Evolutionary conservation across 2,113 vertebrate genomes (phyloP).

Genomic region (Poeciliopsis turrubarensis): DNA sequence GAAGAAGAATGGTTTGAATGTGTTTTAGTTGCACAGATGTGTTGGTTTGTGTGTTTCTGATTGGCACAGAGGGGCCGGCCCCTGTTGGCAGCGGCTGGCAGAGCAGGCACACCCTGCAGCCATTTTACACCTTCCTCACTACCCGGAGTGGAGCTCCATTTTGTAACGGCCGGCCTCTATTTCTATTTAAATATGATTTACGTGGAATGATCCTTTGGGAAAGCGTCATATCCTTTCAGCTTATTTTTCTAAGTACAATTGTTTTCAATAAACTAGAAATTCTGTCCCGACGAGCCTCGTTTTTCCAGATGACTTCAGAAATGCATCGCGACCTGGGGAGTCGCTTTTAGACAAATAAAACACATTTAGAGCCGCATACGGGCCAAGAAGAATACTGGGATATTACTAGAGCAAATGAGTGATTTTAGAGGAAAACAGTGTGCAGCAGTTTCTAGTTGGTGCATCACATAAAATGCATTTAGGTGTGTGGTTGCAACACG

Average conservation of each 20-base stretch:
- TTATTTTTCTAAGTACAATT: not conserved
- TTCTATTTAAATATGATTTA: not conserved
- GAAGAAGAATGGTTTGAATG: not conserved
- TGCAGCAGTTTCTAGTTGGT: no score
- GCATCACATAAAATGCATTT: no score
- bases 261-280: no score
- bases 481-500: no score
- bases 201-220: not conserved
- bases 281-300: no score
- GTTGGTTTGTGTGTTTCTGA: conserved; percentile 9
- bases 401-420: no score
- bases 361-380: no score
- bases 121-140: conserved; percentile 68
- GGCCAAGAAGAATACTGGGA: no score
- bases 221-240: not conserved
- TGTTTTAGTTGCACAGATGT: conserved; percentile 7
- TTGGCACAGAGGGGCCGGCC: conserved; percentile 20
- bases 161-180: conserved; percentile 30
- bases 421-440: no score
- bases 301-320: no score
- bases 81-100: conserved; percentile 46
- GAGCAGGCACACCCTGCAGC: conserved; percentile 44
- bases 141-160: conserved; percentile 54
- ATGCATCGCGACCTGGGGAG: no score
- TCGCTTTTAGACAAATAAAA: no score